Evolutionary conservation across 2,888 invertebrate species (phyloP).

Genomic region (Steromphala cineraria): DNA sequence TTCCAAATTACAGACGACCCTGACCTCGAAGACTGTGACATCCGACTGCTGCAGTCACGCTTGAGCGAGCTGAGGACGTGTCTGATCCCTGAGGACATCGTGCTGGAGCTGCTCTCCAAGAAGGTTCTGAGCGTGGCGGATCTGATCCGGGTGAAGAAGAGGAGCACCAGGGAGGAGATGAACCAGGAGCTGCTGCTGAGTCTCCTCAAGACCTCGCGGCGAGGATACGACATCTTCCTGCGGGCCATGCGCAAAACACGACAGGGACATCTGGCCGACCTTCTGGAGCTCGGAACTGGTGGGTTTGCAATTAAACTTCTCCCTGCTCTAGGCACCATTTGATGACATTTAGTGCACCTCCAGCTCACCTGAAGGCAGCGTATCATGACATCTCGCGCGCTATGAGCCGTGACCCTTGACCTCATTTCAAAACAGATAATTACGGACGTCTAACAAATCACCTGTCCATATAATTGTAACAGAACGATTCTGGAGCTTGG

Average conservation of each 20-base stretch:
- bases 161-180: slow-evolving; percentile 24
- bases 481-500: too few species aligned
- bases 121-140: slow-evolving; percentile 35
- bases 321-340: too few species aligned
- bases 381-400: too few species aligned
- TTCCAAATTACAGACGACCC: too few species aligned
- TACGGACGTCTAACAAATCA: too few species aligned
- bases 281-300: slow-evolving; percentile 21
- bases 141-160: slow-evolving; percentile 29
- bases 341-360: too few species aligned
- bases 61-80: slow-evolving; percentile 31
- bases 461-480: too few species aligned
- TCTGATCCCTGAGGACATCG: slow-evolving; percentile 41
- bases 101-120: slow-evolving; percentile 32
- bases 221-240: slow-evolving; percentile 35
- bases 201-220: slow-evolving; percentile 34
- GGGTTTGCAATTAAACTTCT: too few species aligned
- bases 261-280: slow-evolving; percentile 38
- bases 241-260: slow-evolving; percentile 32
- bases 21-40: not conserved
- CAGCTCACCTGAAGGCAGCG: too few species aligned
- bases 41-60: slow-evolving; percentile 2
- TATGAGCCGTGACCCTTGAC: too few species aligned
- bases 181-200: slow-evolving; percentile 37
- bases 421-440: too few species aligned